Conservation (phyloP, 2,797 vertebrate genomes). For the Bradypodion pumilum region DNA sequence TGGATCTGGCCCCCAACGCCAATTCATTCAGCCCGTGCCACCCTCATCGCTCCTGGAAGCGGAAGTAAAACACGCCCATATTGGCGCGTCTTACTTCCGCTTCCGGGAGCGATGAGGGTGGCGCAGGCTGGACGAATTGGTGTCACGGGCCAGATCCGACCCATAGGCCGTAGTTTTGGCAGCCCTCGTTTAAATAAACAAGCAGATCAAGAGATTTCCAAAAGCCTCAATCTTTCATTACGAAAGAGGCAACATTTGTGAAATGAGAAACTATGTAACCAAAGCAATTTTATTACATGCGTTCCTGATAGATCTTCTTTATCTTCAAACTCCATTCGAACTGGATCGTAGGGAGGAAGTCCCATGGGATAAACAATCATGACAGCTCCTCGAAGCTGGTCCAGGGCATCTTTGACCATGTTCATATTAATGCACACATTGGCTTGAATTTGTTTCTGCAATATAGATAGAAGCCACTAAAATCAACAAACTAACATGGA, state of each 20-base stretch:
- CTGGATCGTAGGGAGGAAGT: slow-evolving; percentile 91
- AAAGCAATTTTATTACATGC: slow-evolving; percentile 74
- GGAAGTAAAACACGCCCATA: too few species aligned
- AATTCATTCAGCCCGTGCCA: too few species aligned
- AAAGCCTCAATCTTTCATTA: background rate
- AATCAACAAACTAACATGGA: slow-evolving; percentile 11
- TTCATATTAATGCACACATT: slow-evolving; percentile 85
- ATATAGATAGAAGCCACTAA: slow-evolving; percentile 18
- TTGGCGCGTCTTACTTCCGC: too few species aligned
- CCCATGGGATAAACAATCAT: slow-evolving; percentile 98
- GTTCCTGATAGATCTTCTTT: slow-evolving; percentile 91
- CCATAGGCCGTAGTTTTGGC: too few species aligned
- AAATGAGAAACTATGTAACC: background rate
- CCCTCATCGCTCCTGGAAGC: too few species aligned
- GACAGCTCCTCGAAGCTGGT: slow-evolving; percentile 90
- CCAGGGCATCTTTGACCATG: slow-evolving; percentile 88
- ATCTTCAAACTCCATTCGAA: slow-evolving; percentile 92
- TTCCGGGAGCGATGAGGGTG: too few species aligned
- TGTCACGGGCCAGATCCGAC: too few species aligned
- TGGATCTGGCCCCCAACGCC: too few species aligned
- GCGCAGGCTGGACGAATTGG: too few species aligned
- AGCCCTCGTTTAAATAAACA: rapidly evolving
- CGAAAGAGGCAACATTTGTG: background rate
- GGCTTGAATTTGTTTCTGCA: slow-evolving; percentile 92
- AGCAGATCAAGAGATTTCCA: background rate